Evolutionary conservation across 2,888 invertebrate species (phyloP).

Genomic region (Cecidostiba fungosa): DNA sequence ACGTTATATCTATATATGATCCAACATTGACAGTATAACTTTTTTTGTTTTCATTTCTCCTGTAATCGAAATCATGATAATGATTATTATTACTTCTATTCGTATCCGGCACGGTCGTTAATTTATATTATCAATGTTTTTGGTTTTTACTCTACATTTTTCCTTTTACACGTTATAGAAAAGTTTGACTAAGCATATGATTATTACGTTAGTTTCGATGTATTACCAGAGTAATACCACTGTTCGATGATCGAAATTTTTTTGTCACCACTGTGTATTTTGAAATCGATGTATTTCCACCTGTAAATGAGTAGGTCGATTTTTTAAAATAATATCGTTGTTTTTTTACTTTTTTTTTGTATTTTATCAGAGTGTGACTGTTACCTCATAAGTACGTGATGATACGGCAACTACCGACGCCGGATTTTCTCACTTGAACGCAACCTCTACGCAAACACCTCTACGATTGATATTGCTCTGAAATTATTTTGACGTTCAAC

Average conservation of each 20-base stretch:
- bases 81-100: neutral
- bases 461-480: neutral
- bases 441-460: neutral
- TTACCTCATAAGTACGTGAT: conserved; percentile 28
- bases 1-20: conserved; percentile 9
- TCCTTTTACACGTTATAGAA: neutral
- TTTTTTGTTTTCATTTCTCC: conserved; percentile 18
- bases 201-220: neutral
- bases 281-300: conserved; percentile 47
- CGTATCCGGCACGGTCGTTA: conserved; percentile 61
- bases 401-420: conserved; percentile 9
- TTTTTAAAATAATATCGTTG: conserved; percentile 2
- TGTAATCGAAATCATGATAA: conserved; percentile 6
- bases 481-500: neutral
- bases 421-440: conserved; percentile 30
- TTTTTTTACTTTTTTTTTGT: conserved; percentile 48
- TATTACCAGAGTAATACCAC: conserved; percentile 26
- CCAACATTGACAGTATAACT: conserved; percentile 49
- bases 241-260: conserved; percentile 33
- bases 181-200: conserved; percentile 14
- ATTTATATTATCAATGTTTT: conserved; percentile 50
- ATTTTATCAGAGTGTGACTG: conserved; percentile 46
- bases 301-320: conserved; percentile 47
- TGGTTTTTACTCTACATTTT: conserved; percentile 7
- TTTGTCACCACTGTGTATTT: conserved; percentile 23